Evolutionary conservation across 2,113 vertebrate species (phyloP), one percentile per base, ranked within the genome.

Genomic region (Embiotoca jacksoni): DNA sequence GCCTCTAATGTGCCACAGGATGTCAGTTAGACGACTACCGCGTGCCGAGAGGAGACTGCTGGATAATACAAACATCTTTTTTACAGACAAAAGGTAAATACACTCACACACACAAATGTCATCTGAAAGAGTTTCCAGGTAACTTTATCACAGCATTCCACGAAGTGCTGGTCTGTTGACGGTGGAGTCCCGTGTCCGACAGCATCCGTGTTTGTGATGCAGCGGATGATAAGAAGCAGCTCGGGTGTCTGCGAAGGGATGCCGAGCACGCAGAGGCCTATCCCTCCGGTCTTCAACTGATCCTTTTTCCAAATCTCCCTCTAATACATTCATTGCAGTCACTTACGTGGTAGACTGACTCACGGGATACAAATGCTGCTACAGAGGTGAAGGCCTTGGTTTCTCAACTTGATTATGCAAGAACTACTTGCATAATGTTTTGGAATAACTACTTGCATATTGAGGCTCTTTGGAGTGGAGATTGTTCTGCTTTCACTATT

Each of bases 121-220:
- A 78, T 75, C 46, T 31, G 59, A 54, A 44, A n/a, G 6, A 66
- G 81, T 87, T 83, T 69, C 54, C 62, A 78, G 5, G 37, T 23
- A 52, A 78, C 36, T 60, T 81, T 82, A 85, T 88, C 80, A 78
- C 15, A 3, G 55, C 59, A 74, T 81, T 87, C 71, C 83, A 78
- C 52, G 39, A 73, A 82, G 74, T 52, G 69, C 13, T 13, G 3
- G 57, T 64, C 14, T 74, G 75, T 72, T 83, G 68, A 78, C 72
- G 52, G 74, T 81, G 78, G 66, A 68, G 61, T 57, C 58, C 3
- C 70, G 35, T 72, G 63, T 70, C 64, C 16, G 58, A 7, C 32
- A 62, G 59, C 58, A 60, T 83, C 59, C 0, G 36, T 81, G 71
- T 74, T 78, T 87, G 67, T 63, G 80, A 89, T 85, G 75, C 67